phyloP scores from a whole-genome alignment of 2,888 invertebrate species.

The Euspilapteryx auroguttella region DNA sequence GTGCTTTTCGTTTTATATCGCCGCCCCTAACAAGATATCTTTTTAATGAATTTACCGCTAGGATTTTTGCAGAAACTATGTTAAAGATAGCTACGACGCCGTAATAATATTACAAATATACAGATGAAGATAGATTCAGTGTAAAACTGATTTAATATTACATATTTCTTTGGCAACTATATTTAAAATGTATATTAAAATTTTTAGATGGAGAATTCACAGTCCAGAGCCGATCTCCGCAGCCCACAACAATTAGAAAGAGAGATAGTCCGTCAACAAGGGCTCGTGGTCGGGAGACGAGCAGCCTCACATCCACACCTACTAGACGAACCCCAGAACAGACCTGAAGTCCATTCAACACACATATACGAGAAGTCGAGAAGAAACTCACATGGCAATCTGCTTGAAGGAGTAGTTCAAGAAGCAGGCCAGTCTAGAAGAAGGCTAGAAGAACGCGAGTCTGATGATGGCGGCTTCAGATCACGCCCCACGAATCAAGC shows the following conservation, averaged over 20 bases:
- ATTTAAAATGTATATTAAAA: too few relatives aligned
- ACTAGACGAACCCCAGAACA: slow-evolving; percentile 43
- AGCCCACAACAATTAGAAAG: slow-evolving; percentile 66
- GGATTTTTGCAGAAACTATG: too few relatives aligned
- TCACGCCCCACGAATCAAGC: slow-evolving; percentile 37
- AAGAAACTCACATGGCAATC: slow-evolving; percentile 64
- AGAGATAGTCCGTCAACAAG: slow-evolving; percentile 59
- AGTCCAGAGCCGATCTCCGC: slow-evolving; percentile 51
- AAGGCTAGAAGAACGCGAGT: slow-evolving; percentile 50
- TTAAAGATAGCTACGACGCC: too few relatives aligned
- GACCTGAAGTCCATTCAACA: slow-evolving; percentile 33
- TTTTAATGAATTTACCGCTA: neutral
- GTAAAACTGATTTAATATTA: too few relatives aligned
- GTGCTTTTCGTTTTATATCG: slow-evolving; percentile 10
- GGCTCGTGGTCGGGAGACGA: slow-evolving; percentile 56
- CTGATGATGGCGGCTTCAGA: slow-evolving; percentile 65
- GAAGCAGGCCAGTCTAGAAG: slow-evolving; percentile 23
- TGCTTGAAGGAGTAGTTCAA: slow-evolving; percentile 46
- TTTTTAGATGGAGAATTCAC: slow-evolving; percentile 47
- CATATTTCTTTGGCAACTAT: too few relatives aligned
- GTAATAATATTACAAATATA: too few relatives aligned
- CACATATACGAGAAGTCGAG: slow-evolving; percentile 41
- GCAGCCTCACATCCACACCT: slow-evolving; percentile 71
- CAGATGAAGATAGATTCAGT: too few relatives aligned
- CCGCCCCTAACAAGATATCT: slow-evolving; percentile 4